These are phyloP conservation scores for Eptatretus atami DNA, from an alignment of 2,797 vertebrate species.

Conservation along the genomic window DNA sequence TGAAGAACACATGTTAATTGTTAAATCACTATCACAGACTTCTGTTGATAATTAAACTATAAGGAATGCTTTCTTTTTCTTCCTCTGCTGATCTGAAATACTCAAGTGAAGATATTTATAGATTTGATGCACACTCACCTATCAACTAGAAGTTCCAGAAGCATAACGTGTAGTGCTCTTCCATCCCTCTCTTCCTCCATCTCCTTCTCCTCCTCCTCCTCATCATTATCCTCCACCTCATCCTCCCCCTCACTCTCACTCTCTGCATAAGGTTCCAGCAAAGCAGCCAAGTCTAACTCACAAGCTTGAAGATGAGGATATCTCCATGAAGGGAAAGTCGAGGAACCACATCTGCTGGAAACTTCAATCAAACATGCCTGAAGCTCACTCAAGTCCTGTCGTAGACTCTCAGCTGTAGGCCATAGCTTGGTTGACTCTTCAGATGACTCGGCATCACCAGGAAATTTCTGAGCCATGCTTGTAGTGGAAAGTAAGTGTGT, in stretches of 20 bases:
- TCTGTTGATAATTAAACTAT: not conserved
- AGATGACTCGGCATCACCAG: too few relatives aligned
- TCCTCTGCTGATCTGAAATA: too few relatives aligned
- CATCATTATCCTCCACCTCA: conserved; percentile 4
- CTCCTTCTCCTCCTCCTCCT: conserved; percentile 9
- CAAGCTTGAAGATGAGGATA: conserved; percentile 50
- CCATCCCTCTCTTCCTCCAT: conserved; percentile 16
- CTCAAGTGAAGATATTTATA: too few relatives aligned
- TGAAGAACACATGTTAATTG: not conserved
- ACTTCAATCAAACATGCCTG: conserved; percentile 40
- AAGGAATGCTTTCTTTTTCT: not conserved
- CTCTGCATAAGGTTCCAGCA: conserved; percentile 46
- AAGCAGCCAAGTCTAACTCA: conserved; percentile 30
- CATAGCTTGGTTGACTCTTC: too few relatives aligned
- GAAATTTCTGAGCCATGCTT: too few relatives aligned
- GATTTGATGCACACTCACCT: conserved; percentile 19
- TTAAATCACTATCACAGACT: not conserved
- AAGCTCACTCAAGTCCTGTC: conserved; percentile 38
- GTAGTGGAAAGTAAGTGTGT: too few relatives aligned
- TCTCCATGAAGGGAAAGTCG: conserved; percentile 47
- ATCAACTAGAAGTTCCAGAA: conserved; percentile 54
- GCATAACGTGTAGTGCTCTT: conserved; percentile 40
- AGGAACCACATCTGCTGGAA: conserved; percentile 32
- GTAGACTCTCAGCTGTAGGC: conserved; percentile 20
- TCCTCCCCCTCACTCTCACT: conserved; percentile 19